A percentile compares a stretch with the other conserved stretches of the same genome.
Evolutionary conservation across 2,888 invertebrate genomes (phyloP).

Genomic region (Archaeoteleia sp.): DNA sequence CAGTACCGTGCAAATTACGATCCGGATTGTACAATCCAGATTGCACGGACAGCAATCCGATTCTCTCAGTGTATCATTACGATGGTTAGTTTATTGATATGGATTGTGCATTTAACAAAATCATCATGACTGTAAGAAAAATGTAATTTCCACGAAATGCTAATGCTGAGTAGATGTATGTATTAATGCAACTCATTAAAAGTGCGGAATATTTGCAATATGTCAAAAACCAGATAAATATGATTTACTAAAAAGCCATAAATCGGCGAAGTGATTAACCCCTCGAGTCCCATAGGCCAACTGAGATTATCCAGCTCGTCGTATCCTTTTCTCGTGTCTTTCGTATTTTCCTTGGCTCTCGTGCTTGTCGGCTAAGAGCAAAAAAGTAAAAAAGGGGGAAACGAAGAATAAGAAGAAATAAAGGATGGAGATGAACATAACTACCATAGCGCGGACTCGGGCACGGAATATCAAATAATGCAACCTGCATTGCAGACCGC

Average conservation of each 20-base stretch:
- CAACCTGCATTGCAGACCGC: conserved; percentile 57
- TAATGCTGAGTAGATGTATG: no score
- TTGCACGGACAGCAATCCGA: no score
- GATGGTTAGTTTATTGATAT: no score
- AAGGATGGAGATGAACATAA: conserved; percentile 48
- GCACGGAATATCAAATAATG: conserved; percentile 59
- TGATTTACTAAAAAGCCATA: background rate
- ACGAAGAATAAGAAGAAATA: conserved; percentile 26
- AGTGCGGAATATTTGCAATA: background rate
- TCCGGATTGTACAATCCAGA: no score
- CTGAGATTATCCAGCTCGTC: background rate
- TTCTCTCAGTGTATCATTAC: no score
- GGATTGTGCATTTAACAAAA: no score
- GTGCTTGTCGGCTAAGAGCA: conserved; percentile 1
- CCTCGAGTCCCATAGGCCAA: background rate
- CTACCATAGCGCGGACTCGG: conserved; percentile 46
- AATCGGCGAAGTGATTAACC: conserved; percentile 3
- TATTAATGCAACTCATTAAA: background rate
- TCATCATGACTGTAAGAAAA: no score
- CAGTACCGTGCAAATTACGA: no score
- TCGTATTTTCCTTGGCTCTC: background rate
- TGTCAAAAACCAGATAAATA: background rate
- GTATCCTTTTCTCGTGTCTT: conserved; percentile 4
- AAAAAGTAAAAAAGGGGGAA: conserved; percentile 27
- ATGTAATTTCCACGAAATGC: no score